These are phyloP conservation scores for Parauchenoglanis punctatus DNA, from an alignment of 2,797 vertebrate genomes.

Conservation along the genomic window DNA sequence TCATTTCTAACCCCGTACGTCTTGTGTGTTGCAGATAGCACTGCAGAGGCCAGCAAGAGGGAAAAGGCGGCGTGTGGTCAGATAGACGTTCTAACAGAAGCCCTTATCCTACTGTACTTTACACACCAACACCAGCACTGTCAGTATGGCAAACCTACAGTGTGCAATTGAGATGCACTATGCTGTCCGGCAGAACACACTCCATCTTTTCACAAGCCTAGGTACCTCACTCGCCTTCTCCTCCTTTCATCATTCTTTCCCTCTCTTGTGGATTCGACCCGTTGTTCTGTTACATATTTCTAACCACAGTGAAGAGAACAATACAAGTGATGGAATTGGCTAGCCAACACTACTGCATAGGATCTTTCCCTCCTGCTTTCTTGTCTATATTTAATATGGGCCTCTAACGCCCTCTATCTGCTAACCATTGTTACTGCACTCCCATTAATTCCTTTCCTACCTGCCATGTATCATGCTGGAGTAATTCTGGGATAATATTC, in stretches of 20 bases:
- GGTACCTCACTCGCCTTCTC: conserved; percentile 25
- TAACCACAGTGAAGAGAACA: conserved; percentile 27
- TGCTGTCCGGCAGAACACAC: conserved; percentile 42
- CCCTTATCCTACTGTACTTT: conserved; percentile 40
- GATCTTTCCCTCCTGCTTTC: conserved; percentile 2
- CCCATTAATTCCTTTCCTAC: background rate
- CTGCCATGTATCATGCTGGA: conserved; percentile 28
- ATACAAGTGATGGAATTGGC: conserved; percentile 4
- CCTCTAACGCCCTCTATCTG: conserved; percentile 35
- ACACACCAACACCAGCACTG: conserved; percentile 61
- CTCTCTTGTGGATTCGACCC: conserved; percentile 6
- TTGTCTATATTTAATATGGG: conserved; percentile 8
- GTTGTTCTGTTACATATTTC: conserved; percentile 3
- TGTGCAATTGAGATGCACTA: conserved; percentile 38
- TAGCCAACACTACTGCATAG: conserved; percentile 45
- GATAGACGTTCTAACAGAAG: conserved; percentile 59
- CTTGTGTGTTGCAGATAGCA: conserved; percentile 62
- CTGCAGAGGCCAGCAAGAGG: conserved; percentile 76
- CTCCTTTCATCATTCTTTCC: background rate
- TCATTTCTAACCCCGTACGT: conserved; percentile 20
- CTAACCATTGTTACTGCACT: conserved; percentile 29
- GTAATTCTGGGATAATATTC: background rate
- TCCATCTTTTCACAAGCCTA: conserved; percentile 26
- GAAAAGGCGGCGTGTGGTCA: conserved; percentile 76
- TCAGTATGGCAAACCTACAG: conserved; percentile 49